Base-by-base conservation (phyloP, 2,888 invertebrate species). In the Diarsia rubi region DNA sequence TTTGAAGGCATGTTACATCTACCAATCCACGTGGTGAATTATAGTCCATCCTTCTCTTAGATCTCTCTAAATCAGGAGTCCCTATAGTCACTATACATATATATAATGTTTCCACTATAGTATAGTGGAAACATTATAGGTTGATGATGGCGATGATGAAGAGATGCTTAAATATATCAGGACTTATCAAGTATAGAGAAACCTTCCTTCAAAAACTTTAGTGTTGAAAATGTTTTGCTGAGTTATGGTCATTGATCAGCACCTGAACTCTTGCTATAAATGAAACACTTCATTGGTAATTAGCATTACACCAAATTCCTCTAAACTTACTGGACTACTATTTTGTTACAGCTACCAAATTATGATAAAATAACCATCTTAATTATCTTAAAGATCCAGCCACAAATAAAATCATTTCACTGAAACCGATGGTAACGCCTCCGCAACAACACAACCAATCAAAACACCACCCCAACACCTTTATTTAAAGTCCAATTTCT, bases 401-500 rank as follows among this genome's bases (percentile, higher is more conserved):
- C 19, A 52, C 45, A 80, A 83, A 83, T 72, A 78, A 77, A 85
- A 80, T 79, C 21, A 78, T 75, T 74, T 73, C 24, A 70, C 64
- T 67, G 37, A 80, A 63, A 83, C 78, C 73, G 14, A 60, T 82
- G 70, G 87, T 87, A 87, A 63, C 70, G 72, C 76, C 73, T 63
- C 42, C 65, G 68, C 72, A 42, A 44, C 16, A 16, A 12, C 31
- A 3, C 5, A 4, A 24, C 24, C 85, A 86, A 62, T 70, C 68
- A 16, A 89, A 88, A 88, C 66, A 52, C 11, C 42, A 69, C 84
- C 73, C 70, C 86, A 73, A 21, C 6, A 6, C 5, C 11, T 47
- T n/a, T 27, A 0, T 1, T 69, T 69, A 89, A 62, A 82, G 89
- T 86, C 62, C 65, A 82, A 75, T 83, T 78, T 88, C 9, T 52